Conservation (phyloP, 2,888 invertebrate species). For the Agelastica alni region DNA sequence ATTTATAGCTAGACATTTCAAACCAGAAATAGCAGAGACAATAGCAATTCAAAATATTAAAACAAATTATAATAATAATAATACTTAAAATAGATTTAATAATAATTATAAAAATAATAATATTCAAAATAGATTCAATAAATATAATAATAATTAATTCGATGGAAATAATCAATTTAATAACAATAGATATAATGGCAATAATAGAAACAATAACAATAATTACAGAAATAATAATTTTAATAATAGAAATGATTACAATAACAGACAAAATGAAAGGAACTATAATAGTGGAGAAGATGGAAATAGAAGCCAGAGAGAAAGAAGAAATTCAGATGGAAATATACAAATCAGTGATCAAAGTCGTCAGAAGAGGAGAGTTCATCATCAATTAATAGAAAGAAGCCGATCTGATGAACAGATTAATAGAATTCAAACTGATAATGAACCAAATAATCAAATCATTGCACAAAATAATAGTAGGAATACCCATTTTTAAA, state of each 20-base stretch:
- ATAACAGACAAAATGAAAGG: not conserved
- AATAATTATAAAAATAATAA: no score
- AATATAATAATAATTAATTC: not conserved
- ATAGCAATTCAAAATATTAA: no score
- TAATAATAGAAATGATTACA: not conserved
- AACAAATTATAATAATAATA: no score
- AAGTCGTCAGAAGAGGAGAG: not conserved
- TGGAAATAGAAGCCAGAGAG: no score
- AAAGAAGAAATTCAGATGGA: not conserved
- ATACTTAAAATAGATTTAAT: not conserved
- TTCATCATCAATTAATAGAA: not conserved
- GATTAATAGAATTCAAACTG: not conserved
- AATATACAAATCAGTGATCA: not conserved
- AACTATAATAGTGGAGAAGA: no score
- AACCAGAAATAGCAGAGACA: not conserved
- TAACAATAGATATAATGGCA: not conserved
- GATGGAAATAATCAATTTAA: not conserved
- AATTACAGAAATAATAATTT: no score
- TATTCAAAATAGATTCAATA: not conserved
- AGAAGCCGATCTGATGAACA: not conserved
- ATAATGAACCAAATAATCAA: not conserved
- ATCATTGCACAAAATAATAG: no score
- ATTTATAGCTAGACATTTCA: not conserved
- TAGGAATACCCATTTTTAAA: no score
- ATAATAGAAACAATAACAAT: slow-evolving; percentile 1